These are phyloP conservation scores for Tetramorium alpestre DNA, from an alignment of 1,140 invertebrate species.

Conservation along the genomic window DNA sequence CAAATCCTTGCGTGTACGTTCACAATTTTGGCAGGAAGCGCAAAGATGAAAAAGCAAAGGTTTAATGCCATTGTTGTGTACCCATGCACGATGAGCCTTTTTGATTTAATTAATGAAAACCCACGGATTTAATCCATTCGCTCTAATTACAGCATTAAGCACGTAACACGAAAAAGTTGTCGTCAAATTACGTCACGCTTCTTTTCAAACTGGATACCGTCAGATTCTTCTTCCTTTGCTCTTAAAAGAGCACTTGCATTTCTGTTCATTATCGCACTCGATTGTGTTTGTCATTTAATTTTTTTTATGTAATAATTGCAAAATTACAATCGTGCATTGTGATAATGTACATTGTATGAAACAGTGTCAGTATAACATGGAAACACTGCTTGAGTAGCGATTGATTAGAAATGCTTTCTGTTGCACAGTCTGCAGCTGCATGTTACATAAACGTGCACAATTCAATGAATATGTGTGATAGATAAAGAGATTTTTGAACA, in stretches of 20 bases:
- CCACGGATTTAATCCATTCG: background rate
- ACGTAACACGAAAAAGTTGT: constrained; percentile 16
- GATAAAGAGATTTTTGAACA: background rate
- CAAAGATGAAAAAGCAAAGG: background rate
- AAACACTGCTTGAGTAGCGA: background rate
- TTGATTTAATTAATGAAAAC: constrained; percentile 42
- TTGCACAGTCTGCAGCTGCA: background rate
- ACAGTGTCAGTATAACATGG: background rate
- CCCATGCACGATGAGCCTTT: too few relatives aligned
- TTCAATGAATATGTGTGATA: background rate
- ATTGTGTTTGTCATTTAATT: background rate
- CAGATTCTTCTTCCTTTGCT: background rate
- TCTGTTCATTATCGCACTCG: background rate
- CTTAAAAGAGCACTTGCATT: background rate
- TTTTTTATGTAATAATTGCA: background rate
- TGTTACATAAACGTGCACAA: background rate
- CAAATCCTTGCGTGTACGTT: background rate
- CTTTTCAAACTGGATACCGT: background rate
- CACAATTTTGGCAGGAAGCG: background rate
- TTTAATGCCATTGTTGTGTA: background rate
- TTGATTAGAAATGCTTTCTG: background rate
- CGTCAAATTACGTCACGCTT: constrained; percentile 28
- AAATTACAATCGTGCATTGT: background rate
- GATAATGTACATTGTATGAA: background rate
- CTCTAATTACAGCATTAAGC: constrained; percentile 25